phyloP scores from a whole-genome alignment of 2,888 invertebrate species.

The Tyria jacobaeae region DNA sequence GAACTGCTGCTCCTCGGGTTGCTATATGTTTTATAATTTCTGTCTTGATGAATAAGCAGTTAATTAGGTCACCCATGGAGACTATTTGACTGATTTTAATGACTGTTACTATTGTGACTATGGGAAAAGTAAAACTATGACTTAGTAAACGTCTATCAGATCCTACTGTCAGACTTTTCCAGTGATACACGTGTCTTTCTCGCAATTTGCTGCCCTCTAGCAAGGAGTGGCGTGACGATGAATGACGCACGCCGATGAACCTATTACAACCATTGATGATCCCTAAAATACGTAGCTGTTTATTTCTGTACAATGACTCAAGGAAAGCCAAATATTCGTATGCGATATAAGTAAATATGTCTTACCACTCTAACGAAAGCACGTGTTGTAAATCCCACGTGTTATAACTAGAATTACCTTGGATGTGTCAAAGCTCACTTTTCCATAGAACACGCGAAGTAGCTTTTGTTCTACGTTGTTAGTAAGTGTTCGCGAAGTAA shows the following conservation, averaged over 20 bases:
- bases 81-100: too few relatives aligned
- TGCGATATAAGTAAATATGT: slow-evolving; percentile 16
- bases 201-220: neutral
- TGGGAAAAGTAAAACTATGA: too few relatives aligned
- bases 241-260: slow-evolving; percentile 5
- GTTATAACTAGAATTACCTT: slow-evolving; percentile 45
- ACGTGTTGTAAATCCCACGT: slow-evolving; percentile 36
- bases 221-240: neutral
- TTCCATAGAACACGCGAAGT: slow-evolving; percentile 28
- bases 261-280: slow-evolving; percentile 16
- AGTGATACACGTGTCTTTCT: neutral
- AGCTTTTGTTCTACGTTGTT: slow-evolving; percentile 34
- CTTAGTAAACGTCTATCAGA: too few relatives aligned
- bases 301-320: slow-evolving; percentile 43
- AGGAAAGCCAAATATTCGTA: slow-evolving; percentile 31
- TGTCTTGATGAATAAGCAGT: too few relatives aligned
- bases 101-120: neutral
- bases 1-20: too few relatives aligned
- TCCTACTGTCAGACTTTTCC: too few relatives aligned
- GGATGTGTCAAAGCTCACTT: slow-evolving; percentile 47
- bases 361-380: slow-evolving; percentile 21
- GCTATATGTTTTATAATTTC: too few relatives aligned
- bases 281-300: slow-evolving; percentile 22
- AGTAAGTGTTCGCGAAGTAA: slow-evolving; percentile 30
- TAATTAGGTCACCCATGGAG: neutral